Conservation (phyloP, 2,113 vertebrate species). For the Amblyornis subalaris region DNA sequence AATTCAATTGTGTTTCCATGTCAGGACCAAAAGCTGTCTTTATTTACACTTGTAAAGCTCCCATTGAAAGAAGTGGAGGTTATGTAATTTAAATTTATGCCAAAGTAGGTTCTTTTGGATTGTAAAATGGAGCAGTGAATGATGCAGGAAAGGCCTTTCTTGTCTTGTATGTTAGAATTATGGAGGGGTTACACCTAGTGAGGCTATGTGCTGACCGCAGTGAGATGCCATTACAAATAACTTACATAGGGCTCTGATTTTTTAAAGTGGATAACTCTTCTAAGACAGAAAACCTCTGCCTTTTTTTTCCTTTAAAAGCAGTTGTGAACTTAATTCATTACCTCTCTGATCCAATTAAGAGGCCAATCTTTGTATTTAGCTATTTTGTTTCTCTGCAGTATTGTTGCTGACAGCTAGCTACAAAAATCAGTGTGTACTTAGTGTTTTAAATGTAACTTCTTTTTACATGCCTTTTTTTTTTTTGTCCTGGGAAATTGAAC, state of each 20-base stretch:
- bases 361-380: background rate
- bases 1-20: background rate
- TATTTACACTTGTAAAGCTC: constrained; percentile 13
- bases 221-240: background rate
- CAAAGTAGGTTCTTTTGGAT: background rate
- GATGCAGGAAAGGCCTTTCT: background rate
- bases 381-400: background rate
- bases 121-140: background rate
- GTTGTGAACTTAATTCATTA: background rate
- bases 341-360: background rate
- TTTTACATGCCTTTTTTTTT: background rate
- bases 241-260: background rate
- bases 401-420: background rate
- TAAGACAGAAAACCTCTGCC: background rate
- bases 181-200: background rate
- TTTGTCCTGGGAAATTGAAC: background rate
- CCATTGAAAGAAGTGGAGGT: background rate
- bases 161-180: background rate
- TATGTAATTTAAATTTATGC: constrained; percentile 31
- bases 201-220: background rate
- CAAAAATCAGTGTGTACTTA: background rate
- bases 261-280: background rate
- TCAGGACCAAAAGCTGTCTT: constrained; percentile 2
- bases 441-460: background rate
- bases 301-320: background rate